Conservation (phyloP, 53 echinoderm and acorn worm genomes). For the Crossaster papposus region DNA sequence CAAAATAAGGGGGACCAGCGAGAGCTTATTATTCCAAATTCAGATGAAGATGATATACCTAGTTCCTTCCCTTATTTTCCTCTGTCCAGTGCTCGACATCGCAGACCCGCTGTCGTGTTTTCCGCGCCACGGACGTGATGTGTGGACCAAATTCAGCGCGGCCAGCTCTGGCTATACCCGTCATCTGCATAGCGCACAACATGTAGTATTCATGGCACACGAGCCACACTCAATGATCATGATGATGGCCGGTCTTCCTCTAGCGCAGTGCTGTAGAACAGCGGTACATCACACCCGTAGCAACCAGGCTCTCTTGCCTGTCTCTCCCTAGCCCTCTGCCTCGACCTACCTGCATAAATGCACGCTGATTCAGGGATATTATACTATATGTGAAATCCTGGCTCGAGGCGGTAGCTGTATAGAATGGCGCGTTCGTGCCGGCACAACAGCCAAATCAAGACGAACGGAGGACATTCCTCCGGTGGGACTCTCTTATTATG, state of each 20-base stretch:
- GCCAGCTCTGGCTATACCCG: background rate
- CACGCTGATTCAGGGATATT: constrained; percentile 56
- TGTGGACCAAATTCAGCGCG: constrained; percentile 13
- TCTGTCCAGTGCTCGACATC: constrained; percentile 35
- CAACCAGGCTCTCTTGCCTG: constrained; percentile 5
- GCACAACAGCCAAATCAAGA: constrained; percentile 14
- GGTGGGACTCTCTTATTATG: constrained; percentile 1
- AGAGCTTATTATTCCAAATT: constrained; percentile 44
- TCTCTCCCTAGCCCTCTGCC: constrained; percentile 22
- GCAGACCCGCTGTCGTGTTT: constrained; percentile 38
- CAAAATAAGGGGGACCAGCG: constrained; percentile 30
- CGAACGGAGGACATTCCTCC: constrained; percentile 17
- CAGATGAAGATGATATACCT: constrained; percentile 33
- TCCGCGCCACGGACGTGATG: constrained; percentile 22
- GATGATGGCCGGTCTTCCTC: background rate
- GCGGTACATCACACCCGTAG: constrained; percentile 20
- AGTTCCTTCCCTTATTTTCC: constrained; percentile 5
- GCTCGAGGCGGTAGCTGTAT: constrained; percentile 47
- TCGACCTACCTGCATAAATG: constrained; percentile 58
- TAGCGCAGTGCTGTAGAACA: background rate
- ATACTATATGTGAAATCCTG: constrained; percentile 57
- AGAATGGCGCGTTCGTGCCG: constrained; percentile 55
- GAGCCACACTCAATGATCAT: background rate
- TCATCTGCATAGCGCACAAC: constrained; percentile 33
- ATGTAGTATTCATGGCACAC: constrained; percentile 16